These are phyloP conservation scores for Nothocercus nigrocapillus DNA, from an alignment of 2,113 vertebrate species.

Conservation along the genomic window DNA sequence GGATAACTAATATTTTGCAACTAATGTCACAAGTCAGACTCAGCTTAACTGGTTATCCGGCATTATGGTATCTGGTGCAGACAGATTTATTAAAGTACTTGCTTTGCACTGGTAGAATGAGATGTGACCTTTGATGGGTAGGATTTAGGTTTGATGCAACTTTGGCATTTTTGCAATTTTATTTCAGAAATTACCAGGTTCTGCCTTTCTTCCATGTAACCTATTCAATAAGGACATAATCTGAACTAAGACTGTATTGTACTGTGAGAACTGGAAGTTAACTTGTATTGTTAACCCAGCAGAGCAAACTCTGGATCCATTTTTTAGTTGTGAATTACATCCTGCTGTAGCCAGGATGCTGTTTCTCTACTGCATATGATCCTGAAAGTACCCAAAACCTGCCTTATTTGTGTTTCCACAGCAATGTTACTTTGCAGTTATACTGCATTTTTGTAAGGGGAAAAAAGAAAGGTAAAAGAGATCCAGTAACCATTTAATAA, in stretches of 20 bases:
- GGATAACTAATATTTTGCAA: neutral
- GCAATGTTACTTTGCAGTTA: neutral
- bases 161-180: neutral
- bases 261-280: neutral
- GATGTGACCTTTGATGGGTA: neutral
- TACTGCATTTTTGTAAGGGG: neutral
- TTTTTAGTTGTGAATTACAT: neutral
- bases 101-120: neutral
- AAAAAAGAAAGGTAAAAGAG: neutral
- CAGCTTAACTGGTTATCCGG: neutral
- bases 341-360: neutral
- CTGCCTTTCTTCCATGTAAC: neutral
- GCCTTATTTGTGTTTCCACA: neutral
- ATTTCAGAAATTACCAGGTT: neutral
- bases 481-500: neutral
- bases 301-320: neutral
- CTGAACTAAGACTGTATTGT: neutral
- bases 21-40: neutral
- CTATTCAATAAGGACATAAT: neutral
- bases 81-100: neutral
- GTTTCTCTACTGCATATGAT: neutral
- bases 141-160: neutral
- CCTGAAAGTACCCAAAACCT: neutral
- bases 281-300: neutral
- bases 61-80: neutral